Base-by-base conservation (phyloP, 30 jellyfish, hydroid and myxozoan genomes). In the Chrysaora quinquecirrha region DNA sequence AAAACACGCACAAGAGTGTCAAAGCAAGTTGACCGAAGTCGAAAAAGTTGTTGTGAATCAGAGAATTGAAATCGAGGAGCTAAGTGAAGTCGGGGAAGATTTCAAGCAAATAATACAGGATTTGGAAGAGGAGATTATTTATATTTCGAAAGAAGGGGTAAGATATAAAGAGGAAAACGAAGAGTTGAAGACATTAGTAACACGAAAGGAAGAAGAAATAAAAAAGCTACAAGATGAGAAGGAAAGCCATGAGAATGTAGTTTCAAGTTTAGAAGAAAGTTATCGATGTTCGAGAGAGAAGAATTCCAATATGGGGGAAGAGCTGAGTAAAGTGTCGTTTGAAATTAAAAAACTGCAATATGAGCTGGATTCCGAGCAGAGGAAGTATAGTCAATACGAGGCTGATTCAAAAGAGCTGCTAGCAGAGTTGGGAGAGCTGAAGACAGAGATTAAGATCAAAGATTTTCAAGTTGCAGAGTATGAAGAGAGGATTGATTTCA, bases 381-480 rank as follows among this genome's bases (percentile, higher is more conserved):
- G 19, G 25, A 10, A 16, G 68, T 10, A 52, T 19, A 20, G 7
- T 52, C 68, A 52, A 3, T 3, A 19, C 68, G 68, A 52, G 25
- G 68, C 25, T 10, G 68, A 52, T 2, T 4, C 6, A 52, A 52
- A 52, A 52, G 68, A 25, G 68, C 25, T 52, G 68, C 68, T 10
- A 3, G 68, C 24, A 2, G 7, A 10, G 12, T 3, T 16, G 3
- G 25, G 19, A 3, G 29, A 16, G 29, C 2, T 52, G 68, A 52
- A 52, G 68, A 16, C 19, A 25, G 29, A 9, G 20, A 9, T 82
- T 0, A 65, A 49, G 56, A 38, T 29, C 9, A 56, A 43, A 24
- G 85, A 69, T 24, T 33, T 35, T 2, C 38, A 75, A 11, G n/a
- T 54, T 0, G 33, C 24, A 61, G 92, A 82, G 46, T 25, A 71